phyloP scores from a whole-genome alignment of 2,888 invertebrate species.

The Lasius fuliginosus region DNA sequence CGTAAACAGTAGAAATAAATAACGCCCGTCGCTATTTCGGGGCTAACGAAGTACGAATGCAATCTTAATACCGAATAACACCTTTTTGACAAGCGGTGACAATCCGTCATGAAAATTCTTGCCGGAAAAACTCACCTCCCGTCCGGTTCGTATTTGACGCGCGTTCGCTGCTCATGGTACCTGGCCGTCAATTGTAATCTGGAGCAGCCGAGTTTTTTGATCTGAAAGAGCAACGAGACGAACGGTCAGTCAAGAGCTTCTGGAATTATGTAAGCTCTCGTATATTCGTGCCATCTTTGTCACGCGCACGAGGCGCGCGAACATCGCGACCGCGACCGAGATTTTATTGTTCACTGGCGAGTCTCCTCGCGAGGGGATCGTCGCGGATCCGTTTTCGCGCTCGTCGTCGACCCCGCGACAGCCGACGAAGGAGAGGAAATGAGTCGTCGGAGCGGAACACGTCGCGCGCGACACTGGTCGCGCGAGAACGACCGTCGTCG shows the following conservation, averaged over 20 bases:
- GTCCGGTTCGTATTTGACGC: conserved; percentile 76
- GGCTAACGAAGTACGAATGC: background rate
- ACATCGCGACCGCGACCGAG: conserved; percentile 61
- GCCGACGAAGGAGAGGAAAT: background rate
- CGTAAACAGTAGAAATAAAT: background rate
- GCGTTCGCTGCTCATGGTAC: conserved; percentile 79
- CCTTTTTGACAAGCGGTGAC: conserved; percentile 32
- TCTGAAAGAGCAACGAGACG: conserved; percentile 73
- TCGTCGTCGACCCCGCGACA: background rate
- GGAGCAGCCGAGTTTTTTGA: conserved; percentile 81
- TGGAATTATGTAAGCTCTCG: conserved; percentile 82
- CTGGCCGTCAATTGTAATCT: conserved; percentile 79
- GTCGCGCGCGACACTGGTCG: conserved; percentile 21
- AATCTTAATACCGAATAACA: background rate
- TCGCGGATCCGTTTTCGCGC: background rate
- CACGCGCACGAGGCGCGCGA: conserved; percentile 72
- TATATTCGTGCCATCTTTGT: conserved; percentile 82
- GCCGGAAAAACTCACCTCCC: conserved; percentile 73
- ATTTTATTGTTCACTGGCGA: conserved; percentile 69
- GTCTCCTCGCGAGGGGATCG: conserved; percentile 7
- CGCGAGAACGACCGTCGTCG: conserved; percentile 12
- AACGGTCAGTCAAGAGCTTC: conserved; percentile 15
- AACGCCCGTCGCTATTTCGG: background rate
- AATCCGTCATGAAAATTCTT: conserved; percentile 4
- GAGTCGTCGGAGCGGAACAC: background rate